Evolutionary conservation across 2,113 vertebrate genomes (phyloP).

Genomic region (Desmodus rotundus): DNA sequence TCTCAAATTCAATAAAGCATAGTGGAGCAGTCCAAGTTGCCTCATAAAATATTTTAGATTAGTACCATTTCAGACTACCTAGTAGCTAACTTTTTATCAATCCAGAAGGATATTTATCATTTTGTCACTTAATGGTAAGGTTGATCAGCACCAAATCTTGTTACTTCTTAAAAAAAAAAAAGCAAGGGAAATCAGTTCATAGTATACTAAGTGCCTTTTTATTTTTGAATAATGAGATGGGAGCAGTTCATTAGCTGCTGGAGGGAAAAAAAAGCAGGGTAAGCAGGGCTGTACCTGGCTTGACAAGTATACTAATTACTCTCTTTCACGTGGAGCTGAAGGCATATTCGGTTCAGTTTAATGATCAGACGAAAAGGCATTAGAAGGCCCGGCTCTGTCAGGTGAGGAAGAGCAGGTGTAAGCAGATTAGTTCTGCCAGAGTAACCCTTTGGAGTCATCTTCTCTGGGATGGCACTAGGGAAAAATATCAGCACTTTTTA

Average conservation of each 20-base stretch:
- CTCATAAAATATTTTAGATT: constrained; percentile 58
- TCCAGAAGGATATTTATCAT: constrained; percentile 79
- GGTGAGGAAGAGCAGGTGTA: constrained; percentile 95
- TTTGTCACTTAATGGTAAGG: constrained; percentile 81
- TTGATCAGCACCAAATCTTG: constrained; percentile 83
- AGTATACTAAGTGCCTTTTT: constrained; percentile 88
- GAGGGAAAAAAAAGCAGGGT: constrained; percentile 87
- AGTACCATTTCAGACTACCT: constrained; percentile 52
- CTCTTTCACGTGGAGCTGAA: constrained; percentile 93
- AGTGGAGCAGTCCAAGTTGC: constrained; percentile 23
- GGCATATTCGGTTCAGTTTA: constrained; percentile 91
- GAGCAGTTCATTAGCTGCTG: constrained; percentile 90
- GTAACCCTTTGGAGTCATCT: constrained; percentile 96
- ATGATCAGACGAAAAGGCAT: constrained; percentile 92
- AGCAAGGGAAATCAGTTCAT: constrained; percentile 83
- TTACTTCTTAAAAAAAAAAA: constrained; percentile 82
- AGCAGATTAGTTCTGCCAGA: constrained; percentile 99
- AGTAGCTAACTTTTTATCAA: constrained; percentile 76
- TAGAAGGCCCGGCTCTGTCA: constrained; percentile 88
- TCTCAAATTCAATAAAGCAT: not conserved
- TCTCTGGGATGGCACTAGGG: constrained; percentile 88
- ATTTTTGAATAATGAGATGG: constrained; percentile 91
- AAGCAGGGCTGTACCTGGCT: constrained; percentile 94
- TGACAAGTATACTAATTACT: constrained; percentile 99
- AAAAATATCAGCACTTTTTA: constrained; percentile 93